A percentile compares a stretch with the other conserved stretches of the same genome.
Conservation (phyloP, 2,888 invertebrate genomes). For the Deroplatys truncata region DNA sequence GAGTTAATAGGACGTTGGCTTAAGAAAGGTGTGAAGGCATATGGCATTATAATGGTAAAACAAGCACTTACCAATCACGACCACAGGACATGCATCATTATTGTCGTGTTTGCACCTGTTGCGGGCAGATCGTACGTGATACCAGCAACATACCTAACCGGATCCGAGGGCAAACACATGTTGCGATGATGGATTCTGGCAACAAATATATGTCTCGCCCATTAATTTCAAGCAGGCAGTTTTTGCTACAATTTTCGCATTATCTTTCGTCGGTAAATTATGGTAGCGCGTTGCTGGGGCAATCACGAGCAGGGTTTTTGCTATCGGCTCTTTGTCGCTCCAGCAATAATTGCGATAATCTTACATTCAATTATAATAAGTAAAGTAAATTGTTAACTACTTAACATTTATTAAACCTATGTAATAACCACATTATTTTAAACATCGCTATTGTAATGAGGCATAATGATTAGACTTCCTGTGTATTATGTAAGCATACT, state of each 20-base stretch:
- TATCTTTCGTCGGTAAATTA: neutral
- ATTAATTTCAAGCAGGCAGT: neutral
- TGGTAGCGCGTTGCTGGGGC: neutral
- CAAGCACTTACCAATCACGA: neutral
- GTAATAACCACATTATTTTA: neutral
- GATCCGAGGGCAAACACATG: neutral
- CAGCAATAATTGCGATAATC: neutral
- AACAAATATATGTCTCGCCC: neutral
- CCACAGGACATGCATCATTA: neutral
- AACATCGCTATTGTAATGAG: too few species aligned
- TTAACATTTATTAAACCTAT: neutral
- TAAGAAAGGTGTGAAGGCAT: neutral
- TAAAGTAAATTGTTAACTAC: neutral
- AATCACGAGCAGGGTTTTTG: neutral
- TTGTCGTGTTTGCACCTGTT: neutral
- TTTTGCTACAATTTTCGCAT: neutral
- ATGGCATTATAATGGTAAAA: too few species aligned
- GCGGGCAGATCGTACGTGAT: neutral
- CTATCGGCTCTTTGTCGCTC: neutral
- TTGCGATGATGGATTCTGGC: neutral
- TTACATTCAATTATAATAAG: neutral
- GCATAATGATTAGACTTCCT: too few species aligned
- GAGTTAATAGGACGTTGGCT: neutral
- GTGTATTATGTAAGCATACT: too few species aligned
- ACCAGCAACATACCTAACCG: too few species aligned